phyloP scores from a whole-genome alignment of 2,113 vertebrate genomes.

The Ictalurus punctatus region DNA sequence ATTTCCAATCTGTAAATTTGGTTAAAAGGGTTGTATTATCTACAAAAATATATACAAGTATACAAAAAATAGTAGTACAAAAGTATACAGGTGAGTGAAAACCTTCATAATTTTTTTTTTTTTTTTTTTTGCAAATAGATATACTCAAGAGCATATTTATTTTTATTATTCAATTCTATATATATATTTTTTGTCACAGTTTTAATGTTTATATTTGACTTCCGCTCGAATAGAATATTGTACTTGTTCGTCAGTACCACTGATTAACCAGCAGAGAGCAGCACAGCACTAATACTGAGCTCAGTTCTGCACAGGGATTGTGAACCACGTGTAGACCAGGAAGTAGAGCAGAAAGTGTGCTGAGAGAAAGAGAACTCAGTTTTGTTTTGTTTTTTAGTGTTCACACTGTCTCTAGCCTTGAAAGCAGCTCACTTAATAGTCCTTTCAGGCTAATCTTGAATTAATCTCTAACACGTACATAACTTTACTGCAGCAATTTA shows the following conservation, averaged over 20 bases:
- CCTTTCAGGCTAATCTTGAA: neutral
- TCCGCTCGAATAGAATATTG: neutral
- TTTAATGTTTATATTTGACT: neutral
- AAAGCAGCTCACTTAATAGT: too few species aligned
- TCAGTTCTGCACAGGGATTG: neutral
- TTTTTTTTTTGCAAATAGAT: neutral
- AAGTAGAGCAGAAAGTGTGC: neutral
- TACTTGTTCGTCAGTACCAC: neutral
- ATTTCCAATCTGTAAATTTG: neutral
- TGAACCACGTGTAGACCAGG: neutral
- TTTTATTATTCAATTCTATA: neutral
- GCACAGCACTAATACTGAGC: neutral
- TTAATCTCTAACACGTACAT: neutral
- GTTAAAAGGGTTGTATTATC: neutral
- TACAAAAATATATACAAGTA: too few species aligned
- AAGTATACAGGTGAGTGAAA: neutral
- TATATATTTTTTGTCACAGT: neutral
- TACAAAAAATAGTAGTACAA: neutral
- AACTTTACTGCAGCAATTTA: neutral
- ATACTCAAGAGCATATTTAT: too few species aligned
- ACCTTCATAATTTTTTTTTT: neutral
- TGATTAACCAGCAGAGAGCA: slow-evolving; percentile 25
- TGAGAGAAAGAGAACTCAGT: neutral
- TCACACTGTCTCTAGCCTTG: too few species aligned
- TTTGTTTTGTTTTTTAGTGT: too few species aligned